phyloP scores from a whole-genome alignment of 2,113 vertebrate species.

The Gracilinanus agilis region DNA sequence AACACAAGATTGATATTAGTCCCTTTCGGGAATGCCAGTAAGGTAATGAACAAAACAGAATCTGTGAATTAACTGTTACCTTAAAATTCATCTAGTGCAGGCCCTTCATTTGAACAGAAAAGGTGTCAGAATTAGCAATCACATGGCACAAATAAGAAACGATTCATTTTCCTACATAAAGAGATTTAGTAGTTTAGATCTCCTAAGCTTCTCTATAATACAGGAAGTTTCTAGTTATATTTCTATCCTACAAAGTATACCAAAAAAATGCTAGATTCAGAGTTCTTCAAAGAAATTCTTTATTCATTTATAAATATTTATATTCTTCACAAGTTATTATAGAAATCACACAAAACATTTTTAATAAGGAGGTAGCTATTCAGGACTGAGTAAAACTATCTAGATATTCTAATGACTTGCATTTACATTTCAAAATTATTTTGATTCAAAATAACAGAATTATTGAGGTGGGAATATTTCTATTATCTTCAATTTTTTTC shows the following conservation, averaged over 20 bases:
- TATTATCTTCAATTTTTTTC: slow-evolving; percentile 51
- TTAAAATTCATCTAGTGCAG: not conserved
- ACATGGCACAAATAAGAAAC: not conserved
- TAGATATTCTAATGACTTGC: slow-evolving; percentile 14
- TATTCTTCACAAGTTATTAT: slow-evolving; percentile 4
- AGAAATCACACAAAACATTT: slow-evolving; percentile 12
- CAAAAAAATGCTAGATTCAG: not conserved
- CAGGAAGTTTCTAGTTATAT: not conserved
- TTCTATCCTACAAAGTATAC: not conserved
- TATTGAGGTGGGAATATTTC: not conserved
- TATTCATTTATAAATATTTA: not conserved
- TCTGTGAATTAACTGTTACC: not conserved
- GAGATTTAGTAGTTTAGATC: not conserved
- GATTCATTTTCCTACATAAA: not conserved
- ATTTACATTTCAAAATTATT: slow-evolving; percentile 42
- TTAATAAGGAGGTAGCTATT: slow-evolving; percentile 12
- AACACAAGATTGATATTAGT: not conserved
- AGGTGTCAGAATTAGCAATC: not conserved
- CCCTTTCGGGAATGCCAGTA: not conserved
- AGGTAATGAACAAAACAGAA: not conserved
- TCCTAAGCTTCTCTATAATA: not conserved
- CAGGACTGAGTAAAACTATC: not conserved
- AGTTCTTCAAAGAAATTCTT: not conserved
- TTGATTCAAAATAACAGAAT: not conserved
- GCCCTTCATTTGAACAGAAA: not conserved